These are phyloP conservation scores for Gallinago media DNA, from an alignment of 2,113 vertebrate genomes.

Conservation along the genomic window DNA sequence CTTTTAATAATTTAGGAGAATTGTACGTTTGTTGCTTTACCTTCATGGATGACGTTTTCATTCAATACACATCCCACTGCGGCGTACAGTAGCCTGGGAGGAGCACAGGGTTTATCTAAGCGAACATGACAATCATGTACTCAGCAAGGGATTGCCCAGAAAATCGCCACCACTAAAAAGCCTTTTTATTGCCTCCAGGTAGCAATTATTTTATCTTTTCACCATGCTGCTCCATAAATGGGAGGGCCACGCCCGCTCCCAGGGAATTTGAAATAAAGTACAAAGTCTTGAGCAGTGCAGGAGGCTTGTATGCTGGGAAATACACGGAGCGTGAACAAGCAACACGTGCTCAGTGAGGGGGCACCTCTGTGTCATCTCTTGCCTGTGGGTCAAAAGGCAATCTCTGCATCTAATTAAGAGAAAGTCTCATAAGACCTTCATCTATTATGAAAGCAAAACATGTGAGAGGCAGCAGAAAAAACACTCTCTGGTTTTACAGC, in stretches of 20 bases:
- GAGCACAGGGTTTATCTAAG: not conserved
- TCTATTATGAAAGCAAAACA: not conserved
- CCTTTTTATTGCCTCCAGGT: not conserved
- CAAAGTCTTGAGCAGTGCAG: not conserved
- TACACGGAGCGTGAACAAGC: rapidly evolving
- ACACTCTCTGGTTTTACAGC: not conserved
- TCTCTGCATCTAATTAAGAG: not conserved
- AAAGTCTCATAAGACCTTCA: not conserved
- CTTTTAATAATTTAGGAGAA: not conserved
- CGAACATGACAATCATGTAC: not conserved
- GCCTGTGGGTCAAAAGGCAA: not conserved
- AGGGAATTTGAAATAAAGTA: not conserved
- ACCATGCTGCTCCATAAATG: not conserved
- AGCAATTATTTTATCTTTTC: not conserved
- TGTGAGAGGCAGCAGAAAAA: not conserved
- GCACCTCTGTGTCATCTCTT: not conserved
- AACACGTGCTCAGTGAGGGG: rapidly evolving
- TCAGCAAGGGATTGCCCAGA: not conserved
- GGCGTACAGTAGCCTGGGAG: not conserved
- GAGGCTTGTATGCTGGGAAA: not conserved
- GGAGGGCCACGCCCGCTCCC: not conserved
- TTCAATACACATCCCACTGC: slow-evolving; percentile 20
- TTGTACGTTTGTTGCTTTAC: not conserved
- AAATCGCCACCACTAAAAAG: not conserved
- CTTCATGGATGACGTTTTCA: not conserved